These are phyloP conservation scores for Stigmatopora nigra DNA, from an alignment of 2,113 vertebrate species.

Conservation along the genomic window DNA sequence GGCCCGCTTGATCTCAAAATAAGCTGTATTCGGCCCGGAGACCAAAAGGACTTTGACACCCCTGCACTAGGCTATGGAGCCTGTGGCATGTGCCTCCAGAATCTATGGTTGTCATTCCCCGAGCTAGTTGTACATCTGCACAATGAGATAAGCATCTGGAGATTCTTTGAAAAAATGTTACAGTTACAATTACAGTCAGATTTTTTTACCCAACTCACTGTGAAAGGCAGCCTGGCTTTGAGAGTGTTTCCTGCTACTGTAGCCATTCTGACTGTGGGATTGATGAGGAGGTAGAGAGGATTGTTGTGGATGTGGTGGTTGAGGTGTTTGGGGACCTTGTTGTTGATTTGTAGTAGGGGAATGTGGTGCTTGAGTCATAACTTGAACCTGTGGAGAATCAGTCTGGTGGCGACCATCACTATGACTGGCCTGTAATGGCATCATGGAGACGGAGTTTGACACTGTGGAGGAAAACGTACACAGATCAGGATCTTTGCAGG, in stretches of 20 bases:
- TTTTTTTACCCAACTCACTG: slow-evolving; percentile 52
- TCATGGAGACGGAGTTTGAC: slow-evolving; percentile 55
- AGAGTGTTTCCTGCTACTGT: slow-evolving; percentile 49
- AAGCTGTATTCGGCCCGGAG: too few relatives aligned
- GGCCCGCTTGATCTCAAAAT: too few relatives aligned
- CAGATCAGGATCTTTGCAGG: neutral
- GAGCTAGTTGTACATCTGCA: neutral
- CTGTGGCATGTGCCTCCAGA: too few relatives aligned
- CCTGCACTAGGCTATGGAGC: too few relatives aligned
- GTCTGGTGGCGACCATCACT: slow-evolving; percentile 59
- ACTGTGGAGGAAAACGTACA: slow-evolving; percentile 30
- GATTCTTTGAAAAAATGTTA: too few relatives aligned
- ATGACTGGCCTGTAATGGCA: slow-evolving; percentile 59
- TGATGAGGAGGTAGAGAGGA: slow-evolving; percentile 37
- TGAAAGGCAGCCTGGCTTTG: slow-evolving; percentile 58
- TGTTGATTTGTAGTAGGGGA: slow-evolving; percentile 57
- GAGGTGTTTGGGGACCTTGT: slow-evolving; percentile 37
- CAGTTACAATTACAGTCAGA: too few relatives aligned
- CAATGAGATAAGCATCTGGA: too few relatives aligned
- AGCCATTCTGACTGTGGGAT: slow-evolving; percentile 45
- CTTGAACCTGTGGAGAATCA: slow-evolving; percentile 59
- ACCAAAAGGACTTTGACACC: too few relatives aligned
- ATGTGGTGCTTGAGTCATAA: slow-evolving; percentile 55
- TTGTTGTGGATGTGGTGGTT: slow-evolving; percentile 46
- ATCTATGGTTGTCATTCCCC: too few relatives aligned